Base-by-base conservation (phyloP, 2,113 vertebrate genomes). In the Gymnocephalus cernua region DNA sequence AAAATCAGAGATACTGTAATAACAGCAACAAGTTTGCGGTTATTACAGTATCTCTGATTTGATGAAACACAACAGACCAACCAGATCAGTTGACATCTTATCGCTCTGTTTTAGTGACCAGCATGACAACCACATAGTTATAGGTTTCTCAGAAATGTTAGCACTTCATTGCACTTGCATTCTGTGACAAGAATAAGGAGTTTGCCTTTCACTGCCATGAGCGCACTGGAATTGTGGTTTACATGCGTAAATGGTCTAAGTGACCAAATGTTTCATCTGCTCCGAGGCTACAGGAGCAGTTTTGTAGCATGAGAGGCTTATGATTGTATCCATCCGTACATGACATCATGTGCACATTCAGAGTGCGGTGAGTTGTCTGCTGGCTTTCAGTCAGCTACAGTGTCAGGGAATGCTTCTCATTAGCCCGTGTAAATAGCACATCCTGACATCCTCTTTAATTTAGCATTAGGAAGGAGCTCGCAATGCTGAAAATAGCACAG, bases 391-490 rank as follows among this genome's bases (percentile, higher is more conserved):
- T 69, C 84, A 85, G 54, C 81, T 70, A 54, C 75, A 66, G 83
- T 41, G 78, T 86, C 27, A 54, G 77, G 84, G 83, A 90, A 88
- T 89, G 84, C 77, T 83, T 86, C 82, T 91, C 87, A 92, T 94
- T 93, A 93, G 56, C 64, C 53, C 3, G 29, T 70, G 67, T 89
- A 81, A 93, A 88, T 77, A 68, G 78, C 59, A 75, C 76, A 86
- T 83, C 75, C 79, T 91, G 88, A 89, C 83, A 90, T 88, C 79
- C 66, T 82, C 84, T 88, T 80, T 92, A 87, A 92, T 90, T 90
- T 80, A 69, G 38, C 80, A 79, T 89, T 80, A 87, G 68, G 84
- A 87, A 11, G 63, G 72, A 58, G 81, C 73, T 88, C 77, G 81
- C 86, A 79, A 86, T 21, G 70, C 90, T 84, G 80, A 86, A 92